phyloP scores from a whole-genome alignment of 2,888 invertebrate species.

The Rutpela maculata region DNA sequence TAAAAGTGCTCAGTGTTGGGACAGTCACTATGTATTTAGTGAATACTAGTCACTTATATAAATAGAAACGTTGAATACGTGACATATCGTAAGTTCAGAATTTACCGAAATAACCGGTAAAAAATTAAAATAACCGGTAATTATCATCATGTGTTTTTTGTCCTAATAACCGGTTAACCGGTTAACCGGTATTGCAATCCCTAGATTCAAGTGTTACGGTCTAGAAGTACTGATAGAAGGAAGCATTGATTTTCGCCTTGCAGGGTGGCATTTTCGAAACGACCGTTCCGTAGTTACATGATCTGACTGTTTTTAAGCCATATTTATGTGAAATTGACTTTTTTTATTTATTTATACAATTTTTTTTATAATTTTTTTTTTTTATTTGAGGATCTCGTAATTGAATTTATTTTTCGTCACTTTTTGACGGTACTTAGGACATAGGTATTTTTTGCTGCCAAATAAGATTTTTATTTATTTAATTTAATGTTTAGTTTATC shows the following conservation, averaged over 20 bases:
- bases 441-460: conserved; percentile 58
- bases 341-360: conserved; percentile 43
- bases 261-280: not conserved
- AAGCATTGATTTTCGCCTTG: conserved; percentile 7
- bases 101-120: no score
- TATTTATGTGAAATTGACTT: conserved; percentile 44
- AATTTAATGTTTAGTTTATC: conserved; percentile 38
- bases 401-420: conserved; percentile 46
- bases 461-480: conserved; percentile 55
- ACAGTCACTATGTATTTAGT: no score
- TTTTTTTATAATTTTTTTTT: conserved; percentile 48
- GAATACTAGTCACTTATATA: no score
- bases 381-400: conserved; percentile 44
- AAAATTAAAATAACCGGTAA: no score
- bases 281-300: not conserved
- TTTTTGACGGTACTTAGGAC: conserved; percentile 54
- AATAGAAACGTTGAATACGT: no score
- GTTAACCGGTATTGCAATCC: no score
- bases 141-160: no score
- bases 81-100: no score
- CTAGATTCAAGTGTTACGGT: no score
- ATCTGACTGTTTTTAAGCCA: conserved; percentile 36
- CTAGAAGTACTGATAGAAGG: not conserved
- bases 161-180: no score
- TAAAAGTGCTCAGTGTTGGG: no score